A percentile compares a stretch with the other conserved stretches of the same genome.
These are phyloP conservation scores for Xiphophorus birchmanni DNA, from an alignment of 2,797 vertebrate genomes.

Conservation along the genomic window DNA sequence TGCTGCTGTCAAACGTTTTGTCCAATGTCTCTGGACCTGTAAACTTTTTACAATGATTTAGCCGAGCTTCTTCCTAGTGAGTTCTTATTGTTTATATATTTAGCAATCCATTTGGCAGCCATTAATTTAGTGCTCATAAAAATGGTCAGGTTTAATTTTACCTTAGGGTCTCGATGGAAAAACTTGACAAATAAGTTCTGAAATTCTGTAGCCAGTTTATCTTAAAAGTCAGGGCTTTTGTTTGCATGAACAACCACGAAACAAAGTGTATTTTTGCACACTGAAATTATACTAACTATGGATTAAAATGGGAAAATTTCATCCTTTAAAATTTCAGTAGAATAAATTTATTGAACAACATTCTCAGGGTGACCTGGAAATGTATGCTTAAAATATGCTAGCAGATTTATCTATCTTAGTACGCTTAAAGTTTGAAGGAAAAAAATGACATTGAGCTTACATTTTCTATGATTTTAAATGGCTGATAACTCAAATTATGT, in stretches of 20 bases:
- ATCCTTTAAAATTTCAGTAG: background rate
- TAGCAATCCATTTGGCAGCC: constrained; percentile 12
- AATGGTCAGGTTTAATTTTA: constrained; percentile 11
- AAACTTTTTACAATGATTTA: constrained; percentile 20
- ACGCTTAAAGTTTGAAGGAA: background rate
- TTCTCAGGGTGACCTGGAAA: background rate
- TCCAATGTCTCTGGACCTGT: constrained; percentile 13
- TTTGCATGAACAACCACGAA: background rate
- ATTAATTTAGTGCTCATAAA: constrained; percentile 30
- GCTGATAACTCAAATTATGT: background rate
- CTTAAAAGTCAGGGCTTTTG: background rate
- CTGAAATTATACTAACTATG: background rate
- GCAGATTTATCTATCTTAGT: background rate
- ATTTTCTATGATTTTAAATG: background rate
- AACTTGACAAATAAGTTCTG: background rate
- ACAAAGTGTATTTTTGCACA: background rate
- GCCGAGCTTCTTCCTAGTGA: constrained; percentile 10
- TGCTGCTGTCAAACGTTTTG: constrained; percentile 22
- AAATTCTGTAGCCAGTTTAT: background rate
- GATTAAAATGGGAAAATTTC: background rate
- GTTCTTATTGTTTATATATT: constrained; percentile 37
- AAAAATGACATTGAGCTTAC: background rate
- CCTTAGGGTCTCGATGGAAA: background rate
- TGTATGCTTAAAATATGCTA: background rate
- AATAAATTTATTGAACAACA: background rate